Conservation (phyloP, 1,140 invertebrate species). For the Teleogryllus occipitalis region DNA sequence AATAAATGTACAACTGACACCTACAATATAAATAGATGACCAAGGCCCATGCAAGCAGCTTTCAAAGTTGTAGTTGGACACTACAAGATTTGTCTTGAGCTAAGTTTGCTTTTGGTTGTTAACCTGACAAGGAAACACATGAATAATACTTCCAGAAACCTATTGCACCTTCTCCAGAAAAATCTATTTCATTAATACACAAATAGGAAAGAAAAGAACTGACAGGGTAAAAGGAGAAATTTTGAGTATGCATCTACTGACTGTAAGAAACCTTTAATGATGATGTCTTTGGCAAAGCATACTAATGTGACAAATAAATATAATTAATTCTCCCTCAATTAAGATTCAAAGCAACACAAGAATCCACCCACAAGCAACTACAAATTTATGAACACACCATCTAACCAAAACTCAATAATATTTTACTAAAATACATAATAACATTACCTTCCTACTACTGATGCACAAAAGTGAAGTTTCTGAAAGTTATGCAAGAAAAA, state of each 20-base stretch:
- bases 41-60: too few species aligned
- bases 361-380: constrained; percentile 3
- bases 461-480: background rate
- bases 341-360: background rate
- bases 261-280: background rate
- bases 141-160: background rate
- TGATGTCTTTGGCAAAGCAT: background rate
- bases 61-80: too few species aligned
- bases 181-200: background rate
- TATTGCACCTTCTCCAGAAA: background rate
- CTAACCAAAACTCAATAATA: background rate
- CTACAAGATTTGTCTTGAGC: background rate
- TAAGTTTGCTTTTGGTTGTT: background rate
- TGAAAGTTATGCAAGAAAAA: background rate
- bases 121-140: background rate
- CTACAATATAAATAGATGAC: too few species aligned
- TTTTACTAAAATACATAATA: background rate
- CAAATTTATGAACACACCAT: constrained; percentile 5
- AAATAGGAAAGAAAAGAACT: background rate
- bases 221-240: background rate
- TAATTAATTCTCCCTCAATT: constrained; percentile 1
- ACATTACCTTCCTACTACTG: background rate
- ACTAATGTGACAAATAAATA: background rate
- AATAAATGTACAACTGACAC: too few species aligned
- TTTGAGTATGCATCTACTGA: background rate